Base-by-base conservation (phyloP, 2,797 vertebrate genomes). In the Pangasius macronema region DNA sequence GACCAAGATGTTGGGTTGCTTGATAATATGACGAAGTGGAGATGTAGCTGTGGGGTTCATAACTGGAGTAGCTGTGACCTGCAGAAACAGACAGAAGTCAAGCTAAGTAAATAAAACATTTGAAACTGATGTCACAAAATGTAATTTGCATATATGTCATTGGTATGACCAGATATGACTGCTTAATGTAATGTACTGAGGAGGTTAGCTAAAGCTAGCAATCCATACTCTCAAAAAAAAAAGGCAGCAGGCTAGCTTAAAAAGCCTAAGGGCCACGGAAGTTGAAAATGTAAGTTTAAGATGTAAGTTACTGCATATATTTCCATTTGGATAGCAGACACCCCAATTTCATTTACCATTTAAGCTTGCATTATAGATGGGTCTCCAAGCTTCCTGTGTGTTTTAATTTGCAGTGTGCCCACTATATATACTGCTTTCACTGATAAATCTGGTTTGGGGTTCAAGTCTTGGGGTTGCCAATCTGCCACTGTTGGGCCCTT, bases 51-150 rank as follows among this genome's bases (percentile, higher is more conserved):
- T 91, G 89, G 1, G 93, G 88, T 3, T 96, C 95, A 57, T 95
- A 96, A 90, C 73, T 91, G 3, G 93, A 92, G 91, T 95, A 97
- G 91, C 85, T 95, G 42, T 95, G 92, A 88, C 96, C 97, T 97
- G 89, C 49, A 70, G 83, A 33, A 65, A 30, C 39, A 49, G 76
- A 87, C 85, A 24, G 57, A 76, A 65, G 76, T 55, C 18, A 51
- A n/a, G 16, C 27, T 18, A 68, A 30, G 82, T 33, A 39, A 70
- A 70, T 22, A 22, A 46, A 24, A 72, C 70, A 4, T 42, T 72
- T 72, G 36, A 70, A 39, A 39, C 18, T 9, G 1, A 10, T 39
- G 36, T 22, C 10, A 39, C 18, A 10, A 10, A 70, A 39, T 33
- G 0, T 39, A 13, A 70, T 70, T 70, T 70, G 7, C 67, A 68